Percentiles rank a stretch among this genome's conserved stretches.
Evolutionary conservation across 2,113 vertebrate genomes (phyloP).

Genomic region (Melierax canorus): DNA sequence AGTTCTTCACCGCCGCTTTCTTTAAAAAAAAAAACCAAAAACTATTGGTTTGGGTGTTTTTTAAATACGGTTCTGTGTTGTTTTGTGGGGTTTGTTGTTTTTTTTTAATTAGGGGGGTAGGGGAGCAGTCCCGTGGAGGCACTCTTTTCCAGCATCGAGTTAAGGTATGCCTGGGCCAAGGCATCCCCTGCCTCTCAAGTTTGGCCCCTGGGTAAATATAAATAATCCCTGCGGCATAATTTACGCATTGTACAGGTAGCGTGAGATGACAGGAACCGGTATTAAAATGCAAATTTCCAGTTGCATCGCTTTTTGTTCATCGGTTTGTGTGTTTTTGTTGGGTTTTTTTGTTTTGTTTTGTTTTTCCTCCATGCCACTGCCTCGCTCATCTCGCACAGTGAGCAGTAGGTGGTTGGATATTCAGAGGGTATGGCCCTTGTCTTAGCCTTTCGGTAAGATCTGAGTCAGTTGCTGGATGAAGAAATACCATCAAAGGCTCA

Average conservation of each 20-base stretch:
- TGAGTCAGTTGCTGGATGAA: neutral
- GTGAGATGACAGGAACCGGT: neutral
- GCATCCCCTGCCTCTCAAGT: neutral
- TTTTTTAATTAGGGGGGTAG: neutral
- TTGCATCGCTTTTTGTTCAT: neutral
- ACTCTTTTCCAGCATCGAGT: neutral
- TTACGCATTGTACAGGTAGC: neutral
- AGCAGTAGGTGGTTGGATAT: neutral
- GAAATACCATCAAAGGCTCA: neutral
- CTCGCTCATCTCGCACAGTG: fast-evolving
- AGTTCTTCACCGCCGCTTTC: neutral
- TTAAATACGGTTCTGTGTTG: neutral
- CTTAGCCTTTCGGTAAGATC: neutral
- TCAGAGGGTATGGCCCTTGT: neutral
- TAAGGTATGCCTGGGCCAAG: neutral
- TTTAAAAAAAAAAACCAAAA: neutral
- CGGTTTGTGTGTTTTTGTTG: neutral
- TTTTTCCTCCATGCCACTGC: fast-evolving
- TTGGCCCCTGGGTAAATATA: neutral
- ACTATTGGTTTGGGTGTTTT: too few relatives aligned
- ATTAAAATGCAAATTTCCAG: neutral
- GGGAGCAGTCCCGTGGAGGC: neutral
- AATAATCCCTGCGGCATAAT: neutral
- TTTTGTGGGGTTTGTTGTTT: too few relatives aligned
- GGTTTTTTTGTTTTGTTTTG: too few relatives aligned